A percentile compares a stretch with the other conserved stretches of the same genome.
phyloP scores from a whole-genome alignment of 2,113 vertebrate species.

The Pipa parva region DNA sequence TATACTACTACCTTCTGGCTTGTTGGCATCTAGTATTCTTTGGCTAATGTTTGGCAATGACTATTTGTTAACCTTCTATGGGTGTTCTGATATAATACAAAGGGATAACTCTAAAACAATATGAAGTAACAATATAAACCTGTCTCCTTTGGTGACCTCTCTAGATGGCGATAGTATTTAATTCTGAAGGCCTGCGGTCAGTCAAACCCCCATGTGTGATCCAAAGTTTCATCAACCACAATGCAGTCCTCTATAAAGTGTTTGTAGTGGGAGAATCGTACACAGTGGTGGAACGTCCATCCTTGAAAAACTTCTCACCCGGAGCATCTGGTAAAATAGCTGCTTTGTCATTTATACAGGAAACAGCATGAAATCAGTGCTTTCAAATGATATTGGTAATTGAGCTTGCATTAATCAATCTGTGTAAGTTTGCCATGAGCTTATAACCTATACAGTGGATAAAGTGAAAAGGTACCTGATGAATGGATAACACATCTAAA shows the following conservation, averaged over 20 bases:
- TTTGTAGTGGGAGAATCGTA: slow-evolving; percentile 95
- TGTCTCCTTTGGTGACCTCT: slow-evolving; percentile 1
- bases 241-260: slow-evolving; percentile 94
- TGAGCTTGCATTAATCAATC: no score
- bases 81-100: no score
- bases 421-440: no score
- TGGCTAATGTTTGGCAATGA: no score
- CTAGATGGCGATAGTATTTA: slow-evolving; percentile 98
- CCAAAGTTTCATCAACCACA: slow-evolving; percentile 98
- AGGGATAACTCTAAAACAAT: no score
- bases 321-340: slow-evolving; percentile 80
- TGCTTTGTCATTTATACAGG: neutral
- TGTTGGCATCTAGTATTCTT: no score
- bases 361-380: neutral
- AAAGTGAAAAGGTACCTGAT: no score
- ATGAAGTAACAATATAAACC: neutral
- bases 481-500: no score
- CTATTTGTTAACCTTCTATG: no score
- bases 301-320: slow-evolving; percentile 93
- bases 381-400: no score
- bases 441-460: no score
- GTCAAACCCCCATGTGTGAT: slow-evolving; percentile 91
- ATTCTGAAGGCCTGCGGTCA: slow-evolving; percentile 85
- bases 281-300: slow-evolving; percentile 92
- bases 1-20: no score